These are phyloP conservation scores for Volucella inanis DNA, from an alignment of 2,888 invertebrate genomes.

Conservation along the genomic window DNA sequence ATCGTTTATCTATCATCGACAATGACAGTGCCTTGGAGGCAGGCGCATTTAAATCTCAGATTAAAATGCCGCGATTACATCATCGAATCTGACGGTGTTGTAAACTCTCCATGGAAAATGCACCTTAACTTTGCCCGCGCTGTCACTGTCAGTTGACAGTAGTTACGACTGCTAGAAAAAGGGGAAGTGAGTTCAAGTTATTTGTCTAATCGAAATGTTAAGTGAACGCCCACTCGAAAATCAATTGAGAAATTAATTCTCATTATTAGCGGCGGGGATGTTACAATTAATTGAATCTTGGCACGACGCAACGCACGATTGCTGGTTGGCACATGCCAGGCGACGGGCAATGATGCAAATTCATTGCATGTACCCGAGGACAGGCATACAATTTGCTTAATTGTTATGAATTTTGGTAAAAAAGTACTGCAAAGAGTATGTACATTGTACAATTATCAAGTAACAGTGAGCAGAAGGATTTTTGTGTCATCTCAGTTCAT, in stretches of 20 bases:
- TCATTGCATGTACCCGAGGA: slow-evolving; percentile 48
- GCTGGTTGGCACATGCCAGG: slow-evolving; percentile 45
- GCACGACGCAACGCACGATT: background rate
- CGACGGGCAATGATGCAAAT: slow-evolving; percentile 46
- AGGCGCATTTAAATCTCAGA: slow-evolving; percentile 46
- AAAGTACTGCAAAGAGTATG: slow-evolving; percentile 40
- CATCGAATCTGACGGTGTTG: background rate
- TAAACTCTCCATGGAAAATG: background rate
- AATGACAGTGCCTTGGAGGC: slow-evolving; percentile 30
- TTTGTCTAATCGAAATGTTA: slow-evolving; percentile 53
- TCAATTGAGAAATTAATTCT: slow-evolving; percentile 65
- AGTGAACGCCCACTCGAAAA: slow-evolving; percentile 58
- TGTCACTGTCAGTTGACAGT: background rate
- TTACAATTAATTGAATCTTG: slow-evolving; percentile 70
- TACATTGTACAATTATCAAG: slow-evolving; percentile 9
- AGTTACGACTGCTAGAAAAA: background rate
- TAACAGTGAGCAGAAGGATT: too few relatives aligned
- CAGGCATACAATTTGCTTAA: slow-evolving; percentile 63
- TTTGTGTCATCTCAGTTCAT: too few relatives aligned
- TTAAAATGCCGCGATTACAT: slow-evolving; percentile 45
- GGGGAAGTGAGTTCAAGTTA: slow-evolving; percentile 40
- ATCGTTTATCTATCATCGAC: slow-evolving; percentile 64
- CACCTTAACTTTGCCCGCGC: slow-evolving; percentile 10
- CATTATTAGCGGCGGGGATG: slow-evolving; percentile 49
- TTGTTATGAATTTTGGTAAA: slow-evolving; percentile 61